Evolutionary conservation across 1,140 invertebrate genomes (phyloP), one percentile per base, ranked within the genome.

Genomic region (Drosophila truncata): DNA sequence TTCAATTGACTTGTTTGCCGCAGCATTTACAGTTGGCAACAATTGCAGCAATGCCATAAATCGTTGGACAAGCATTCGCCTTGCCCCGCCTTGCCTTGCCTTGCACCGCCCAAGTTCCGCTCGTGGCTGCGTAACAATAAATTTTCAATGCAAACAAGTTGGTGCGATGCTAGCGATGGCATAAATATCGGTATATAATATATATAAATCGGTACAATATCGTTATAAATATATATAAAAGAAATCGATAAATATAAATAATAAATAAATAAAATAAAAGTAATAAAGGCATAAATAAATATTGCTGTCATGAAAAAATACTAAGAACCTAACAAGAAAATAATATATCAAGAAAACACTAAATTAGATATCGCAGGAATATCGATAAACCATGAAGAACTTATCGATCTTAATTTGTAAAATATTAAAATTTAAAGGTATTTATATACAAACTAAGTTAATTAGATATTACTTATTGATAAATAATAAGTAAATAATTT

Each of bases 31-130:
- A 90, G 85, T 90, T 90, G 86, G 85, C 85, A 90, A 90, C 85
- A 90, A 90, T 91, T 90, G 85, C 85, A 80, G 85, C 85, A 91
- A 91, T 90, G 85, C 86, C 86, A 90, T 90, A 90, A 90, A 90
- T 90, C 86, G 82, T 90, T 84, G 81, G 61, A 72, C 73, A 80
- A 79, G 57, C 78, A 60, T 66, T 59, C 58, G 57, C 49, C 25
- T 42, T 20, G 29, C 31, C 35, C 20, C 35, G 37, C 71, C 29
- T n/a, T 50, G 35, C 31, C 31, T n/a, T n/a, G n/a, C n/a, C n/a
- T n/a, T n/a, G 18, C 39, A 33, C 37, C 27, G 57, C 69, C 37
- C 31, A 54, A 46, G 44, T 47, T 42, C 47, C 59, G 62, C 58
- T 61, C 44, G 41, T 57, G 59, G 61, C 85, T 90, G 85, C 85